These are phyloP conservation scores for Myotis planiceps DNA, from an alignment of 2,797 vertebrate genomes.

Conservation along the genomic window DNA sequence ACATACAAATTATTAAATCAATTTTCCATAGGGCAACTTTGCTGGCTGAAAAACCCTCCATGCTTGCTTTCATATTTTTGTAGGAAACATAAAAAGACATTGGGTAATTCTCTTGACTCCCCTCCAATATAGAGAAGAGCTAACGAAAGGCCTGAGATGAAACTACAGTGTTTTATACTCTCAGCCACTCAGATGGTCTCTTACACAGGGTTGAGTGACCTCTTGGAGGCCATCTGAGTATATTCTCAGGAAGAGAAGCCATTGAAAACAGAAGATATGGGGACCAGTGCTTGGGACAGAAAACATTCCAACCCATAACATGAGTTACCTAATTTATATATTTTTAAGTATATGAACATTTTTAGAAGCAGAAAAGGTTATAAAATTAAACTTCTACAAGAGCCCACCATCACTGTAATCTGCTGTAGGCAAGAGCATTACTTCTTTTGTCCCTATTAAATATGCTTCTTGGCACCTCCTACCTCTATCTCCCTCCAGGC, in stretches of 20 bases:
- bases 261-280: rapidly evolving
- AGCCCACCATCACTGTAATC: rapidly evolving
- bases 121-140: background rate
- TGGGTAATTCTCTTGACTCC: background rate
- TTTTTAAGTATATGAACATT: background rate
- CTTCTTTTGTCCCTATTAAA: background rate
- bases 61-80: background rate
- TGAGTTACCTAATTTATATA: background rate
- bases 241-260: background rate
- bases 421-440: rapidly evolving
- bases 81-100: background rate
- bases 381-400: background rate
- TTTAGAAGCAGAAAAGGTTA: background rate
- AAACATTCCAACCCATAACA: background rate
- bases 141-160: background rate
- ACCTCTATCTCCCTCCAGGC: rapidly evolving
- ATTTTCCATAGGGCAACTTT: background rate
- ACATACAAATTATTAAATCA: background rate
- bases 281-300: background rate
- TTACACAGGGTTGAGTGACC: rapidly evolving
- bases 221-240: no score
- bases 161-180: rapidly evolving
- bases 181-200: background rate
- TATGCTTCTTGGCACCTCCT: background rate
- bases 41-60: background rate